Evolutionary conservation across 1,140 invertebrate species (phyloP).

Genomic region (Drosophila erecta): DNA sequence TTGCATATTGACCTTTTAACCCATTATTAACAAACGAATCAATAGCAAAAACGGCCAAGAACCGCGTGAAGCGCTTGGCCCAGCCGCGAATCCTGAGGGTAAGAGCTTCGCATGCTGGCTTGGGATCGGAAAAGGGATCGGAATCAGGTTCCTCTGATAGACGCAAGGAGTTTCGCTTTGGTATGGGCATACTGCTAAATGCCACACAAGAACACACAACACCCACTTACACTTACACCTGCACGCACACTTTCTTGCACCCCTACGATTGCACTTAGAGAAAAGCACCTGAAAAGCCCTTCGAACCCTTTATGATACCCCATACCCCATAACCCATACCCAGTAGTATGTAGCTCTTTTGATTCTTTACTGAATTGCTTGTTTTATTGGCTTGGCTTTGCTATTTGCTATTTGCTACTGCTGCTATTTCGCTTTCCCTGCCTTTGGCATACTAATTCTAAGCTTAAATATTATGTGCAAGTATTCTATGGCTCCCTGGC

Average conservation of each 20-base stretch:
- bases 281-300: neutral
- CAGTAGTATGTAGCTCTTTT: conserved; percentile 21
- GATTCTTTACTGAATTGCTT: conserved; percentile 41
- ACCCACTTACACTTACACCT: neutral
- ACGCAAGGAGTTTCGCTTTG: conserved; percentile 86
- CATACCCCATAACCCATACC: neutral
- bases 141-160: conserved; percentile 47
- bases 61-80: conserved; percentile 80
- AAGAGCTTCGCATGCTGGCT: conserved; percentile 74
- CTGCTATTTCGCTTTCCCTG: conserved; percentile 3
- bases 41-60: conserved; percentile 50
- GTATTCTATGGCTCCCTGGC: neutral
- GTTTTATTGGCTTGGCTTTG: conserved; percentile 29
- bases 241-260: conserved; percentile 2
- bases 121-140: conserved; percentile 70
- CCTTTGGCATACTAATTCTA: conserved; percentile 4
- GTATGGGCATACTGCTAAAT: conserved; percentile 83
- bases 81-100: conserved; percentile 83
- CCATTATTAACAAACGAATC: conserved; percentile 31
- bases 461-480: conserved; percentile 31
- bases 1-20: conserved; percentile 30
- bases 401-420: neutral
- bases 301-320: neutral
- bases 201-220: conserved; percentile 6
- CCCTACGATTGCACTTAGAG: neutral